phyloP scores from a whole-genome alignment of 2,113 vertebrate species.

The Entelurus aequoreus region DNA sequence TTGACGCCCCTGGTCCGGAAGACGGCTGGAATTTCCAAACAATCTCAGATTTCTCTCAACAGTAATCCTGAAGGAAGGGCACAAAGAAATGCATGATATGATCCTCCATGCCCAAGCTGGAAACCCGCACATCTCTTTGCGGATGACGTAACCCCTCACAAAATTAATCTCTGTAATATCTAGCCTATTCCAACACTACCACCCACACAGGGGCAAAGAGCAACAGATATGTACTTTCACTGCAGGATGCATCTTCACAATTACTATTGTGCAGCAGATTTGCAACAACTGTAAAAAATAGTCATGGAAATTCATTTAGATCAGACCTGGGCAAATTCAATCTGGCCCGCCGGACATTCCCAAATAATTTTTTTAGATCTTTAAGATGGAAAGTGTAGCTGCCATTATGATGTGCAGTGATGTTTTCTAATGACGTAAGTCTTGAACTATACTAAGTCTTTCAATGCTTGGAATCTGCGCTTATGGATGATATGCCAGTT shows the following conservation, averaged over 20 bases:
- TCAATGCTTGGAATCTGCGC: too few relatives aligned
- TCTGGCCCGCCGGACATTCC: too few relatives aligned
- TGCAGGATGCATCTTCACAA: background rate
- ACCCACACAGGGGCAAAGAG: slow-evolving; percentile 2
- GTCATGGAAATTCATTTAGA: too few relatives aligned
- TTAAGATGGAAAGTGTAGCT: too few relatives aligned
- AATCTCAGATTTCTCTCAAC: background rate
- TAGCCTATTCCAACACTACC: slow-evolving; percentile 11
- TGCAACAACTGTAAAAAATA: too few relatives aligned
- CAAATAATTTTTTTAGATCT: too few relatives aligned
- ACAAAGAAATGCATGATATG: slow-evolving; percentile 28
- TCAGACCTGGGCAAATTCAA: too few relatives aligned
- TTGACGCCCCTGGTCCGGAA: background rate
- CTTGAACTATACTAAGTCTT: too few relatives aligned
- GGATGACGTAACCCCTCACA: slow-evolving; percentile 37
- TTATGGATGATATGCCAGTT: too few relatives aligned
- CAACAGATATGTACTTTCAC: slow-evolving; percentile 2
- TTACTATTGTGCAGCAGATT: background rate
- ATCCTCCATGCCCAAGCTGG: slow-evolving; percentile 30
- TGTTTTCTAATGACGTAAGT: too few relatives aligned
- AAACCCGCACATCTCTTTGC: slow-evolving; percentile 35
- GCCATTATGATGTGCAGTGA: too few relatives aligned
- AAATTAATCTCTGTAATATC: slow-evolving; percentile 48
- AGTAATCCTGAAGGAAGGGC: background rate
- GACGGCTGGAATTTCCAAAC: background rate